Base-by-base conservation (phyloP, 1,140 invertebrate species). In the Atta colombica region DNA sequence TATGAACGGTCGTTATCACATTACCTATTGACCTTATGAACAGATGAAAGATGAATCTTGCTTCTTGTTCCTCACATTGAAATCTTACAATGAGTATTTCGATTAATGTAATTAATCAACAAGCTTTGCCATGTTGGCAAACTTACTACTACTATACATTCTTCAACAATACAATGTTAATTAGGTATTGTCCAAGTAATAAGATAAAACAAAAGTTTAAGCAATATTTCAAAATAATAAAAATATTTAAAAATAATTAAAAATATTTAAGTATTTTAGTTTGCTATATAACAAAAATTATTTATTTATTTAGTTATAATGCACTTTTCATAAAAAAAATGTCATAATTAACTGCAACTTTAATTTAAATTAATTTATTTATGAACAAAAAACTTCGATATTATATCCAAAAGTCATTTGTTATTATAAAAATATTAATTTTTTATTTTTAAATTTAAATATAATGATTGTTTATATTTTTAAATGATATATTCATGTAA, bases 1-100 rank as follows among this genome's bases (percentile, higher is more conserved):
- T 91, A 91, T 91, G 89, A 91, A 91, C 87, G 90, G 80, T 91
- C 89, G 90, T 91, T 91, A 91, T 91, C 90, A 68, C 89, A 89
- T 90, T 91, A 91, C 90, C 90, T 91, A 90, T 91, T 91, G 90
- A 91, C 90, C 90, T 91, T 91, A 91, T 87, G 87, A 91, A 91
- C 90, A 91, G 90, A 87, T 91, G 89, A 89, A 85, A 71, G 87
- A 87, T 82, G 90, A 91, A 78, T 87, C 87, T 77, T 63, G 53
- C 49, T 72, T 81, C 58, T 74, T 68, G 65, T 74, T 77, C n/a
- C 72, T 53, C 39, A 49, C 28, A 72, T 14, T 69, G 63, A 60
- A 49, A 81, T n/a, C 35, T 35, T 18, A n/a, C 14, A 58, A 49
- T 72, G 25, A 31, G 4, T 31, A 39, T 31, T 51, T 39, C 21